A percentile compares a stretch with the other conserved stretches of the same genome.
These are phyloP conservation scores for Sebastes steindachneri DNA, from an alignment of 2,797 vertebrate species.

Conservation along the genomic window DNA sequence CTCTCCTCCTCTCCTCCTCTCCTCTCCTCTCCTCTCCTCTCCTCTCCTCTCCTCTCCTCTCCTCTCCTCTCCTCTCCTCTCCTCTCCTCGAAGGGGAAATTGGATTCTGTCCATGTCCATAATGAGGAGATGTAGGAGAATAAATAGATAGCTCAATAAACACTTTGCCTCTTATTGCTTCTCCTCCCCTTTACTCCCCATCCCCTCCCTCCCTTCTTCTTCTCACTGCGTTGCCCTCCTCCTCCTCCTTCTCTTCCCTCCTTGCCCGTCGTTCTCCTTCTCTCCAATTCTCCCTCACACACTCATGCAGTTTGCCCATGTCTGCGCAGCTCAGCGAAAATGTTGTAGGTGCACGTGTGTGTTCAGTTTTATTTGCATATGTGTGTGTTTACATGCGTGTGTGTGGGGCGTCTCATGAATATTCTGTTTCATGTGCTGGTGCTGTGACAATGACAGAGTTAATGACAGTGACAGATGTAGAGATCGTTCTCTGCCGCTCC, in stretches of 20 bases:
- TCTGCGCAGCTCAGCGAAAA: slow-evolving; percentile 75
- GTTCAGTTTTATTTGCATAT: slow-evolving; percentile 67
- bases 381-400: slow-evolving; percentile 30
- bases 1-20: slow-evolving; percentile 25
- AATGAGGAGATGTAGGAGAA: slow-evolving; percentile 87
- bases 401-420: slow-evolving; percentile 80
- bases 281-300: slow-evolving; percentile 55
- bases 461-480: slow-evolving; percentile 88
- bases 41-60: background rate
- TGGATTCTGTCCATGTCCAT: slow-evolving; percentile 86
- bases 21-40: slow-evolving; percentile 50
- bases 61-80: background rate
- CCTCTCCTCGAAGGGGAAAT: slow-evolving; percentile 77
- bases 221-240: slow-evolving; percentile 45
- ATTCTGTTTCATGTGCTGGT: slow-evolving; percentile 84
- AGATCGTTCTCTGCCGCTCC: slow-evolving; percentile 58
- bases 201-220: slow-evolving; percentile 39
- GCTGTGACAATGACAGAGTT: slow-evolving; percentile 81
- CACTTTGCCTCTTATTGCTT: slow-evolving; percentile 86
- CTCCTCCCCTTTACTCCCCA: slow-evolving; percentile 62
- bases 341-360: slow-evolving; percentile 61
- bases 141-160: slow-evolving; percentile 89
- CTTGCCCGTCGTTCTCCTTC: slow-evolving; percentile 38
- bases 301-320: slow-evolving; percentile 47
- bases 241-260: slow-evolving; percentile 28